These are phyloP conservation scores for Octopus bimaculoides DNA, from an alignment of 1,140 invertebrate species.

Conservation along the genomic window DNA sequence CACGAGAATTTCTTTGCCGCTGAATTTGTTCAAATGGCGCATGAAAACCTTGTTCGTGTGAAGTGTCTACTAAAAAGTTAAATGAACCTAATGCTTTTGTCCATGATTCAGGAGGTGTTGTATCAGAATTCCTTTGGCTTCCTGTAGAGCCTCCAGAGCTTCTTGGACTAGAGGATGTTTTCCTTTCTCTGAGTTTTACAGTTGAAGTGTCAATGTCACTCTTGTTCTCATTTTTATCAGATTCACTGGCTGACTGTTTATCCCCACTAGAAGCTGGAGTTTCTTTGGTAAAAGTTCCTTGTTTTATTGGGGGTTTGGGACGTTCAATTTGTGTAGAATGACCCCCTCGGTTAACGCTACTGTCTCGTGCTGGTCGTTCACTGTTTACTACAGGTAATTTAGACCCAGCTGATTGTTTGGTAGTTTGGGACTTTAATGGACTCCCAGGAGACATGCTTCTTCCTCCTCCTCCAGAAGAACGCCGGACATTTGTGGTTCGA, in stretches of 20 bases:
- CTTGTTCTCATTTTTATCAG: constrained; percentile 13
- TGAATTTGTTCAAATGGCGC: constrained; percentile 25
- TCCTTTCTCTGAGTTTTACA: constrained; percentile 25
- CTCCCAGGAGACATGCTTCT: constrained; percentile 16
- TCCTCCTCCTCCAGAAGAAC: background rate
- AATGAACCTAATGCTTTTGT: constrained; percentile 34
- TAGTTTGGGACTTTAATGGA: constrained; percentile 25
- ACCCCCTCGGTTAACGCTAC: constrained; percentile 12
- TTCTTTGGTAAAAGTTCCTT: constrained; percentile 86
- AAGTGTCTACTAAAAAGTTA: constrained; percentile 30
- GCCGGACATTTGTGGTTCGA: background rate
- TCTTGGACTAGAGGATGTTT: constrained; percentile 19
- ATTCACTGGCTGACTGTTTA: constrained; percentile 32
- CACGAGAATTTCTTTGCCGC: constrained; percentile 23
- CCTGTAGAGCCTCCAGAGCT: constrained; percentile 20
- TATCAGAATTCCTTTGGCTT: constrained; percentile 23
- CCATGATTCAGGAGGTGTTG: constrained; percentile 33
- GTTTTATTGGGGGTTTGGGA: constrained; percentile 61
- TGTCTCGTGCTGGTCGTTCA: background rate
- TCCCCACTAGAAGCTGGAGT: constrained; percentile 20
- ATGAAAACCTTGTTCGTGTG: constrained; percentile 18
- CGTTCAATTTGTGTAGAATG: constrained; percentile 27
- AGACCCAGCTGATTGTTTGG: background rate
- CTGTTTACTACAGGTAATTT: constrained; percentile 1
- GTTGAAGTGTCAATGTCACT: constrained; percentile 14